Base-by-base conservation (phyloP, 2,113 vertebrate genomes). In the Daubentonia madagascariensis region DNA sequence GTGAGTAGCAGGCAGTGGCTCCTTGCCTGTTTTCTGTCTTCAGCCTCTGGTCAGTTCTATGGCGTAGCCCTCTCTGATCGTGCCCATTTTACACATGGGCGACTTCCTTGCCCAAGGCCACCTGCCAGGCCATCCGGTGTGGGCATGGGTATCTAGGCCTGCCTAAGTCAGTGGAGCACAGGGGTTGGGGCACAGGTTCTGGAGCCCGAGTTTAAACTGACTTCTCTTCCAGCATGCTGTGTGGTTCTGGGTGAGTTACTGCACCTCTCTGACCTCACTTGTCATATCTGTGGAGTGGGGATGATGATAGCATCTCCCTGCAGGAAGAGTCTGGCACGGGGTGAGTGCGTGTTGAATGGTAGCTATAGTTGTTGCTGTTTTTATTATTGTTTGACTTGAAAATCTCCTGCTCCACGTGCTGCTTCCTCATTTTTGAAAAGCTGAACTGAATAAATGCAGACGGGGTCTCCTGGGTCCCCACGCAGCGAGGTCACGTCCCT, bases 361-460 rank as follows among this genome's bases (percentile, higher is more conserved):
- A 96, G 90, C 87, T 90, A 92, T 59, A 9, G 89, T 80, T 37
- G 96, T 85, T 97, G 91, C 96, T 96, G 94, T 95, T 97, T 96
- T 97, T 97, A 88, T 97, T 96, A 92, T 94, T 96, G 96, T 94
- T 94, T 91, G 94, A 97, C 96, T 97, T 96, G 90, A 96, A 98
- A 97, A 96, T 83, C 90, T 93, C 43, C 81, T 45, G 92, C 30
- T 89, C 85, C 91, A 50, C 4, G 59, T 87, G 92, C 92, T 81
- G 61, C 89, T 92, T 59, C 63, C 63, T 72, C 25, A 48, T 73
- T 78, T 10, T 48, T 83, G 83, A 48, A 93, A 72, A 78, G 93
- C 95, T 68, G 63, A 94, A 81, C 76, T 73, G 95, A 86, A 94
- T 91, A 59, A 70, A 52, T 54, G 79, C 48, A 40, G 72, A 70